Base-by-base conservation (phyloP, 2,888 invertebrate species). In the Caradrina clavipalpis region DNA sequence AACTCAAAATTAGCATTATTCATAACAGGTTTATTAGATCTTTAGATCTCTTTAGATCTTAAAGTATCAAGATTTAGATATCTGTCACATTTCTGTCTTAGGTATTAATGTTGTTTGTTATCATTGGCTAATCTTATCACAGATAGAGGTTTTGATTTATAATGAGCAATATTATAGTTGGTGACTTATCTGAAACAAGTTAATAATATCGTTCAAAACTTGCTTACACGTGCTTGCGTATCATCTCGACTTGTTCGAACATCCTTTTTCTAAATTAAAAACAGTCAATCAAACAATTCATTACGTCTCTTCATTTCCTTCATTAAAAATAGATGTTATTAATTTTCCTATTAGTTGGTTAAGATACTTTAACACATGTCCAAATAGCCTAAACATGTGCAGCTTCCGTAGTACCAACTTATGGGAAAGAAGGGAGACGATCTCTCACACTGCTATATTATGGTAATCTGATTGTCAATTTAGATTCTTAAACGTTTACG, bases 391-490 rank as follows among this genome's bases (percentile, higher is more conserved):
- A 21, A 72, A 73, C 81, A 83, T 73, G 50, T 83, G 82, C 58
- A 70, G 83, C 83, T 83, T 78, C 83, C 80, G 81, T 39, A 55
- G 56, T 42, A 45, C 13, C 26, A 45, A 15, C 26, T 61, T 60
- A 72, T 78, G 73, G 55, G 80, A 81, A 74, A 59, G 45, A 49
- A 62, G 57, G 69, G 64, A 65, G 47, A 13, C 49, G 54, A 56
- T 59, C 66, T 76, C 73, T 69, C 80, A 80, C 74, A 73, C 73
- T 76, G 39, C 51, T 31, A 66, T 57, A 65, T 63, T 86, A 89
- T 89, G 89, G 83, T 89, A 90, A 89, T 88, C 59, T 58, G 47
- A 87, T 81, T 85, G 86, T 87, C 88, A 86, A 86, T 87, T 87
- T 83, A 78, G 80, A 83, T 85, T 86, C 83, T 79, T 78, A 82